These are phyloP conservation scores for Polypterus senegalus DNA, from an alignment of 2,113 vertebrate genomes.

Conservation along the genomic window DNA sequence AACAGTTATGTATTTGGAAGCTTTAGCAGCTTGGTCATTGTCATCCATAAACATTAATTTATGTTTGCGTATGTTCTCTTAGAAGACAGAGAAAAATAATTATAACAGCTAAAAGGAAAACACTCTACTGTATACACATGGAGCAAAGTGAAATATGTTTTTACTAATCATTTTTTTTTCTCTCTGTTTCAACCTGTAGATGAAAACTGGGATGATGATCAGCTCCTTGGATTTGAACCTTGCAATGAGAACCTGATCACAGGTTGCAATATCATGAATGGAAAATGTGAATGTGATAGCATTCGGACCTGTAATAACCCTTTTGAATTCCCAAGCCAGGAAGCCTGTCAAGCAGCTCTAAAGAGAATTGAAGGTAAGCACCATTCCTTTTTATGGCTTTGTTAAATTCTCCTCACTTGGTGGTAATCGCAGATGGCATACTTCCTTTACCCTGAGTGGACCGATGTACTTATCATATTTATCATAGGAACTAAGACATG, in stretches of 20 bases:
- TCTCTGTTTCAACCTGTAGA: constrained; percentile 49
- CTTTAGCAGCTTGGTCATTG: too few species aligned
- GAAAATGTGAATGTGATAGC: constrained; percentile 71
- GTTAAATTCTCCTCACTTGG: not conserved
- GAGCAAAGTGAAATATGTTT: too few species aligned
- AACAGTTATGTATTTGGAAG: too few species aligned
- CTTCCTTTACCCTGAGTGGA: too few species aligned
- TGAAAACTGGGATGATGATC: constrained; percentile 82
- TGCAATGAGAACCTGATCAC: constrained; percentile 84
- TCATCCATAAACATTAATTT: too few species aligned
- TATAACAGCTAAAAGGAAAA: too few species aligned
- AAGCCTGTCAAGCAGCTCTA: constrained; percentile 64
- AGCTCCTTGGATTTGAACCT: constrained; percentile 75
- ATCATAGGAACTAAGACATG: too few species aligned
- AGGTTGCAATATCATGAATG: constrained; percentile 82
- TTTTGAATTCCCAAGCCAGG: constrained; percentile 73
- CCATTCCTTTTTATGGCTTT: constrained; percentile 17
- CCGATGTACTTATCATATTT: too few species aligned
- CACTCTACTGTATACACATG: too few species aligned
- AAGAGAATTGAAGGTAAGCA: constrained; percentile 77
- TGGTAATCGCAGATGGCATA: not conserved
- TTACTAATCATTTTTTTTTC: too few species aligned
- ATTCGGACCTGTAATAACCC: constrained; percentile 78
- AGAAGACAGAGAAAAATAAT: too few species aligned
- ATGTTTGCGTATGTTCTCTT: too few species aligned